These are phyloP conservation scores for Gallinago nigripennis DNA, from an alignment of 2,797 vertebrate species.

Conservation along the genomic window DNA sequence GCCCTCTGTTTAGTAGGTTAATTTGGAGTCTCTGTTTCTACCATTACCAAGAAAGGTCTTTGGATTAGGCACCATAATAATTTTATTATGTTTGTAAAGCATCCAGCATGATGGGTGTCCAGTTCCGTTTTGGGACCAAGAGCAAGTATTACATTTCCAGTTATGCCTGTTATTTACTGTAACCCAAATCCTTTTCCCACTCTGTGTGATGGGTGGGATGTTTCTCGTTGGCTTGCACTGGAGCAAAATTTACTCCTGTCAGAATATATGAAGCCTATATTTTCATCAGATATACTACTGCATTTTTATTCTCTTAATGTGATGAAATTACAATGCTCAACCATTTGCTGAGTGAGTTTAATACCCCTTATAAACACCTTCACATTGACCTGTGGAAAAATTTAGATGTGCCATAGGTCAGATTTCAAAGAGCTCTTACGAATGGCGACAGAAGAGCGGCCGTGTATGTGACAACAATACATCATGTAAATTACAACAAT, in stretches of 20 bases:
- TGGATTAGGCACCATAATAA: background rate
- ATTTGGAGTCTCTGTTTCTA: background rate
- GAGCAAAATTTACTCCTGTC: background rate
- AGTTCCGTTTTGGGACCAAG: background rate
- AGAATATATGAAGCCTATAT: background rate
- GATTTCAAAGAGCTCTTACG: background rate
- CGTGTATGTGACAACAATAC: background rate
- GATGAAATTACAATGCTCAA: background rate
- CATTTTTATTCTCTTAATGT: background rate
- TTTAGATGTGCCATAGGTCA: background rate
- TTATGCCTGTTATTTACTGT: background rate
- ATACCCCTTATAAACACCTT: background rate
- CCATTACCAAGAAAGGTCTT: background rate
- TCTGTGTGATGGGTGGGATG: accelerated
- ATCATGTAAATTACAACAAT: background rate
- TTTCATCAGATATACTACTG: background rate
- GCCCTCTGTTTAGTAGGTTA: background rate
- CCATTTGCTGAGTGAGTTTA: background rate
- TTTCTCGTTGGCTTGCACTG: background rate
- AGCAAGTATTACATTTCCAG: background rate
- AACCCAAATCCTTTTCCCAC: background rate
- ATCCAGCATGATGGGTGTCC: background rate
- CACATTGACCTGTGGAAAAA: background rate
- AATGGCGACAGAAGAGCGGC: background rate
- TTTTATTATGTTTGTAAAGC: background rate